Conservation (phyloP, 2,888 invertebrate genomes). For the Eurytoma californica region DNA sequence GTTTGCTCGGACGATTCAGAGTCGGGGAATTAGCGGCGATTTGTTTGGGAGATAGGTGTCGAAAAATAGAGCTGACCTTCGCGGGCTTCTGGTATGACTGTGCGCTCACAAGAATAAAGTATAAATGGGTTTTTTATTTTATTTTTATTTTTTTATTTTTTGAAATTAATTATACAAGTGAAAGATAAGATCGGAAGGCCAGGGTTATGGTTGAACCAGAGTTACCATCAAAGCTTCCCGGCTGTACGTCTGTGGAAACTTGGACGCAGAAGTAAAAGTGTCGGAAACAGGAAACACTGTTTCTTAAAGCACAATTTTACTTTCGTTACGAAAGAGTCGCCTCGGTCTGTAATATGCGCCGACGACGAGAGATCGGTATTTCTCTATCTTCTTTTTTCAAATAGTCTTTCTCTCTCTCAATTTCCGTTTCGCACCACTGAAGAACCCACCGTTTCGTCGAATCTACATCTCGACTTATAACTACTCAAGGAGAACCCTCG, state of each 20-base stretch:
- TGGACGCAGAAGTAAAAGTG: background rate
- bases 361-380: background rate
- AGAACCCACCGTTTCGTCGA: background rate
- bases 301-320: background rate
- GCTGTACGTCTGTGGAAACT: background rate
- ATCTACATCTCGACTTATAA: background rate
- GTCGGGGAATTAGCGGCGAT: too few relatives aligned
- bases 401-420: background rate
- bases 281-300: background rate
- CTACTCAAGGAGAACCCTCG: constrained; percentile 14
- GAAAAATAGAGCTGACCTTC: too few relatives aligned
- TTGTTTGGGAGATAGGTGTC: too few relatives aligned
- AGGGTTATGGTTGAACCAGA: too few relatives aligned
- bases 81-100: too few relatives aligned
- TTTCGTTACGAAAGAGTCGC: background rate
- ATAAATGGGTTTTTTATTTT: too few relatives aligned
- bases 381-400: constrained; percentile 17
- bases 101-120: too few relatives aligned
- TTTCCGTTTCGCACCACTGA: constrained; percentile 29
- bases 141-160: too few relatives aligned
- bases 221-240: too few relatives aligned
- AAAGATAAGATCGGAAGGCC: too few relatives aligned
- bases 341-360: background rate
- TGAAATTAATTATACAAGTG: too few relatives aligned
- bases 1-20: too few relatives aligned